Evolutionary conservation across 2,888 invertebrate genomes (phyloP), one percentile per base, ranked within the genome.

Genomic region (Eulithis prunata): DNA sequence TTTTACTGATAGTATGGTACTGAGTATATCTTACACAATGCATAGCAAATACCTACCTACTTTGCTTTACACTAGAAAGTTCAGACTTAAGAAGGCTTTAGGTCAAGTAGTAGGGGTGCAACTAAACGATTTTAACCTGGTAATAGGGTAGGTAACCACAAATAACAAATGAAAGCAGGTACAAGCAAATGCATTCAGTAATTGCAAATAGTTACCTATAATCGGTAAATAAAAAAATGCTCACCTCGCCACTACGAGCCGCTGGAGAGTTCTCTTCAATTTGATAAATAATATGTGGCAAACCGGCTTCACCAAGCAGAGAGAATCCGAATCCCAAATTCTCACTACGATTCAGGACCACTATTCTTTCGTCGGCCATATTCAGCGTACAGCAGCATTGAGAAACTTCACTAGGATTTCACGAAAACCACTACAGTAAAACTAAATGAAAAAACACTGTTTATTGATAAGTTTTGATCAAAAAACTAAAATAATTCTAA

Each of bases 181-280:
- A 32, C 76, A 76, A 75, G 69, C 77, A 77, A 57, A 21, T 58
- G 64, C 61, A 61, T 55, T 57, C 49, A 51, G 8, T 55, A 52
- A 57, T 41, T 59, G 43, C 5, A 12, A 49, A 53, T 49, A 41
- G 41, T 5, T 14, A 62, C 14, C 1, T 32, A 13, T 3, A 57
- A 36, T 58, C 5, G 8, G 6, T 49, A 45, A 55, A 46, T 53
- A 21, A 21, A 45, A 59, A 53, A 21, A 14, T 54, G 85, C 95
- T 94, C 94, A 97, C 97, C 96, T 97, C 96, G 88, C 96, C 97
- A 91, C 97, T 96, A 88, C 96, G 96, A 81, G 97, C 97, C 76
- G 98, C 98, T 89, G 98, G 98, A 80, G 98, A 98, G 93, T 98
- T 97, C 91, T 97, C 97, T 86, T 97, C 95, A 87, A 98, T 97